A percentile compares a stretch with the other conserved stretches of the same genome.
These are phyloP conservation scores for Nerophis ophidion DNA, from an alignment of 2,113 vertebrate genomes.

Conservation along the genomic window DNA sequence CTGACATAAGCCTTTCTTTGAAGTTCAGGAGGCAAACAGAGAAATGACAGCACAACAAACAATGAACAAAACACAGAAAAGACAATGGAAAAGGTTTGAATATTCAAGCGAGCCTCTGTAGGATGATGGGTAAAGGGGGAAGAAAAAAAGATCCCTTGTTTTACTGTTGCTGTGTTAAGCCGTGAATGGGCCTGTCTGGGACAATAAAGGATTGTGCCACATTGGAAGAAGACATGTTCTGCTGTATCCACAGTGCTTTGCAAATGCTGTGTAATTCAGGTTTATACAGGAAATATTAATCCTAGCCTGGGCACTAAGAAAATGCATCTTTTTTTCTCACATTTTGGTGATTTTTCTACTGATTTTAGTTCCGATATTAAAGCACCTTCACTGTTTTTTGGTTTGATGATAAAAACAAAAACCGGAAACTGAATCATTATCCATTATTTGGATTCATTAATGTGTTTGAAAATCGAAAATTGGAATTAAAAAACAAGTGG, in stretches of 20 bases:
- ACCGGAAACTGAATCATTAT: too few relatives aligned
- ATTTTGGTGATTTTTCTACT: slow-evolving; percentile 31
- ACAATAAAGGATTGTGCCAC: slow-evolving; percentile 68
- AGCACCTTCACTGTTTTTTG: too few relatives aligned
- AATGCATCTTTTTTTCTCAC: slow-evolving; percentile 37
- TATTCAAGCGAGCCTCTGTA: slow-evolving; percentile 60
- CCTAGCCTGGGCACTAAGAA: slow-evolving; percentile 41
- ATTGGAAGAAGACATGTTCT: slow-evolving; percentile 53
- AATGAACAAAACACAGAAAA: slow-evolving; percentile 68
- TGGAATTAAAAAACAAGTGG: too few relatives aligned
- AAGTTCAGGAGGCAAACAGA: slow-evolving; percentile 60
- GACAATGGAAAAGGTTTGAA: slow-evolving; percentile 65
- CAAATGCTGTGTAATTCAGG: slow-evolving; percentile 59
- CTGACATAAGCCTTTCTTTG: slow-evolving; percentile 67
- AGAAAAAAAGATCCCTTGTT: slow-evolving; percentile 60
- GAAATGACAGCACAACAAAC: slow-evolving; percentile 68
- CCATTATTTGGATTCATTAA: too few relatives aligned
- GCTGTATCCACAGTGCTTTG: slow-evolving; percentile 60
- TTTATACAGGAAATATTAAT: slow-evolving; percentile 50
- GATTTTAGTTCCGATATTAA: background rate
- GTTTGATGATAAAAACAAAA: too few relatives aligned
- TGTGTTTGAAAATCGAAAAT: too few relatives aligned
- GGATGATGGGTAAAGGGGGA: slow-evolving; percentile 37
- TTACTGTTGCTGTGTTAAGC: slow-evolving; percentile 64
- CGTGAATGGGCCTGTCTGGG: slow-evolving; percentile 63